phyloP scores from a whole-genome alignment of 1,140 invertebrate genomes.

The Rhagoletis zephyria region DNA sequence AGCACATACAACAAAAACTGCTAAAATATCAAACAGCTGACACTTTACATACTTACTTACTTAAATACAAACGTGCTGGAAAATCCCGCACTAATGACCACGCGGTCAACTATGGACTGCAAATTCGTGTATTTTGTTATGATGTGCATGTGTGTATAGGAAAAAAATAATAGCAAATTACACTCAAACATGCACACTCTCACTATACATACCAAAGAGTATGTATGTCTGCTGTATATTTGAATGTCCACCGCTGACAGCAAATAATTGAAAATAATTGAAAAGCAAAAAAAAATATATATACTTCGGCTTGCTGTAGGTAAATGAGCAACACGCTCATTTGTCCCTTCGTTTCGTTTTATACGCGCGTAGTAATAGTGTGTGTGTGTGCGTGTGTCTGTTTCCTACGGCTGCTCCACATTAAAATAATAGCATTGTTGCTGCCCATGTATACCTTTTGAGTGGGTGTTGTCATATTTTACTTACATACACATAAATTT shows the following conservation, averaged over 20 bases:
- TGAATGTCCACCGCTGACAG: not conserved
- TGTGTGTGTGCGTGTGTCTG: not conserved
- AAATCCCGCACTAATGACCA: not conserved
- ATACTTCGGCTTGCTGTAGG: not conserved
- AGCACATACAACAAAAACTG: too few species aligned
- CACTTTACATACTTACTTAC: too few species aligned
- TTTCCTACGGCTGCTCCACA: not conserved
- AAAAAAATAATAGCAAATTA: not conserved
- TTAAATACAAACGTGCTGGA: not conserved
- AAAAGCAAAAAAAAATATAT: not conserved
- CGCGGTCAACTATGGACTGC: not conserved
- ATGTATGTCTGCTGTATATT: not conserved
- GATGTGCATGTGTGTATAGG: not conserved
- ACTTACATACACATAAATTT: not conserved
- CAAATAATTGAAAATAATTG: not conserved
- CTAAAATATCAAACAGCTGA: too few species aligned
- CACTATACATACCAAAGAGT: too few species aligned
- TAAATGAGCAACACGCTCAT: not conserved
- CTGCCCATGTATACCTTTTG: not conserved
- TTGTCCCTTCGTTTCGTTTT: not conserved
- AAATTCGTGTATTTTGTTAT: too few species aligned
- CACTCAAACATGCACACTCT: too few species aligned
- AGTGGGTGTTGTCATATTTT: slow-evolving; percentile 24
- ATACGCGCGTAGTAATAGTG: not conserved
- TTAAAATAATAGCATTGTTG: not conserved